Evolutionary conservation across 2,888 invertebrate species (phyloP), one percentile per base, ranked within the genome.

Genomic region (Hydropsyche betteni): DNA sequence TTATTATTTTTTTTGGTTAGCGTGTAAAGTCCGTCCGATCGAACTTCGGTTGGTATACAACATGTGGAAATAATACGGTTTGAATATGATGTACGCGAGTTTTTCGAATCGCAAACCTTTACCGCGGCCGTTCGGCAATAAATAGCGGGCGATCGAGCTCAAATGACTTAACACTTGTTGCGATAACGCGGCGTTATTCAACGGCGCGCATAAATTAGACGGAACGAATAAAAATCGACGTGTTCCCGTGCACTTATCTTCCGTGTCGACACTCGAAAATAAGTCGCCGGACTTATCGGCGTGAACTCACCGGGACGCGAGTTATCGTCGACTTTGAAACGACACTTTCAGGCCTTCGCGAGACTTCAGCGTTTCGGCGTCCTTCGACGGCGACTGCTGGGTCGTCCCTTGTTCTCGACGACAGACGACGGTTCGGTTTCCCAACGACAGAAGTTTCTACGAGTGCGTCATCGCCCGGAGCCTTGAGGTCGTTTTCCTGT

Each of bases 401-500:
- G 24, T 24, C 24, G 24, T n/a, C 64, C 33, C 24, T 34, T 64
- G 12, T 36, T 64, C 44, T 36, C 64, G 36, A 64, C 6, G 58
- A 44, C 44, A n/a, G 58, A 24, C 64, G 36, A 64, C 6, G 58
- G 10, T 4, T 24, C 16, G 8, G n/a, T 64, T 64, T 64, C 64
- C 64, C 64, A 64, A 64, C 16, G 12, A n/a, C n/a, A 10, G 55
- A 51, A 55, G 55, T 64, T 64, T 64, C 64, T 64, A 64, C 64
- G 64, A 64, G 64, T 64, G 64, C 64, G 64, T 64, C 64, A 64
- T 34, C 64, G 64, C 10, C 24, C 44, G 4, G 10, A 64, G 64
- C 64, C 64, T 64, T 64, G 64, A 64, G 64, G 64, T 64, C 24
- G 64, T 64, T 64, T 64, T 64, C 64, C 64, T 36, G 64, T 64